Evolutionary conservation across 2,113 vertebrate species (phyloP).

Genomic region (Chascanopsetta lugubris): DNA sequence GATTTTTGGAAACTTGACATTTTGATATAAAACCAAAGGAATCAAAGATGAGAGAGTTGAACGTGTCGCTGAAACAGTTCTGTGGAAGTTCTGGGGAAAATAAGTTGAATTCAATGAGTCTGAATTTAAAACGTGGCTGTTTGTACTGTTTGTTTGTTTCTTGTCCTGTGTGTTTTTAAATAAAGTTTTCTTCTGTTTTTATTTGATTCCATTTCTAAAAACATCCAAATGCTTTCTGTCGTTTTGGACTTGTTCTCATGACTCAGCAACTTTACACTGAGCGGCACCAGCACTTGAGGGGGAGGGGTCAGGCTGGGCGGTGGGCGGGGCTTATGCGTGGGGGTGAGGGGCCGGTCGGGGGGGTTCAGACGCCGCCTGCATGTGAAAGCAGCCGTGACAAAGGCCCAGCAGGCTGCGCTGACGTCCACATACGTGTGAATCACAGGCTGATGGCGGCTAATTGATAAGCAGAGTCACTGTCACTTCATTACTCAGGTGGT

Average conservation of each 20-base stretch:
- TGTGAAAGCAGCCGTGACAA: conserved; percentile 65
- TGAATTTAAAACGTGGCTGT: too few relatives aligned
- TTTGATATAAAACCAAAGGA: too few relatives aligned
- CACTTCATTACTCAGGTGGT: conserved; percentile 60
- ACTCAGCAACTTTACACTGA: background rate
- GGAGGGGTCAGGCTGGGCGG: background rate
- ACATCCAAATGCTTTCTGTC: background rate
- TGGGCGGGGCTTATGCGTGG: background rate
- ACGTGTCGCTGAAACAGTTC: too few relatives aligned
- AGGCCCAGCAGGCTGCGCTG: conserved; percentile 45
- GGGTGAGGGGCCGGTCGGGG: conserved; percentile 16
- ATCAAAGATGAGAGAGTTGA: too few relatives aligned
- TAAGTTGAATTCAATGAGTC: too few relatives aligned
- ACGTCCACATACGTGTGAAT: conserved; percentile 41
- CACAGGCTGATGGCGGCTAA: conserved; percentile 44
- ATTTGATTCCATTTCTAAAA: too few relatives aligned
- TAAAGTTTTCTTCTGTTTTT: too few relatives aligned
- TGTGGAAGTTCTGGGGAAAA: too few relatives aligned
- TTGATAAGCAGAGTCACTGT: conserved; percentile 55
- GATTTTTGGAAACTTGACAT: too few relatives aligned
- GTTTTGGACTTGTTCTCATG: background rate
- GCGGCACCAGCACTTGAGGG: background rate
- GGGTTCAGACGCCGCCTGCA: conserved; percentile 33
- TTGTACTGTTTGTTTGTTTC: too few relatives aligned
- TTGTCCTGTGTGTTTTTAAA: background rate